phyloP scores from a whole-genome alignment of 2,113 vertebrate species.

The Hippocampus mohnikei region DNA sequence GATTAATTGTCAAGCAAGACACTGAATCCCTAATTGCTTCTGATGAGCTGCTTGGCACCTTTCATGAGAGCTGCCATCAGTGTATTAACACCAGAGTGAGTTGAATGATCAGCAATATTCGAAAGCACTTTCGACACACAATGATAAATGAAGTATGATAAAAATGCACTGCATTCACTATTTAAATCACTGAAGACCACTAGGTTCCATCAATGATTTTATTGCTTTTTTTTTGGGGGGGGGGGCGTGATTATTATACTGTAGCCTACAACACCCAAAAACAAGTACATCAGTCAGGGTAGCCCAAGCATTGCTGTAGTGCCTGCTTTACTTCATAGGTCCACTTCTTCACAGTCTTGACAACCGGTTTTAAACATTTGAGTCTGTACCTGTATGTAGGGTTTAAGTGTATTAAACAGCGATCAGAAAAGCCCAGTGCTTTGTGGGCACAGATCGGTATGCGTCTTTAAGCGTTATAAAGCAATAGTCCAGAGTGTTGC shows the following conservation, averaged over 20 bases:
- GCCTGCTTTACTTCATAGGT: too few relatives aligned
- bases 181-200: not conserved
- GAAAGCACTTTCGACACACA: slow-evolving; percentile 8
- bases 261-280: not conserved
- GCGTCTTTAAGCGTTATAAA: too few relatives aligned
- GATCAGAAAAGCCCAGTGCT: too few relatives aligned
- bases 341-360: too few relatives aligned
- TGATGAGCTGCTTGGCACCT: slow-evolving; percentile 14
- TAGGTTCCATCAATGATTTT: not conserved
- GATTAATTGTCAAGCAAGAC: slow-evolving; percentile 9
- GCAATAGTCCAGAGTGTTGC: too few relatives aligned
- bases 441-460: too few relatives aligned
- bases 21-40: slow-evolving; percentile 11
- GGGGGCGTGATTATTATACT: not conserved
- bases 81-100: slow-evolving; percentile 10
- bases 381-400: too few relatives aligned
- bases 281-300: not conserved
- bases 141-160: slow-evolving; percentile 8
- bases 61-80: slow-evolving; percentile 9
- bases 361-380: too few relatives aligned
- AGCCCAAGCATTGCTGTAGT: too few relatives aligned
- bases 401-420: too few relatives aligned
- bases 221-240: not conserved
- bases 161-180: slow-evolving; percentile 3
- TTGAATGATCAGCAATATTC: slow-evolving; percentile 9